Percentiles rank a stretch among this genome's conserved stretches.
Conservation (phyloP, 2,797 vertebrate species). For the Enteromius argenteus region DNA sequence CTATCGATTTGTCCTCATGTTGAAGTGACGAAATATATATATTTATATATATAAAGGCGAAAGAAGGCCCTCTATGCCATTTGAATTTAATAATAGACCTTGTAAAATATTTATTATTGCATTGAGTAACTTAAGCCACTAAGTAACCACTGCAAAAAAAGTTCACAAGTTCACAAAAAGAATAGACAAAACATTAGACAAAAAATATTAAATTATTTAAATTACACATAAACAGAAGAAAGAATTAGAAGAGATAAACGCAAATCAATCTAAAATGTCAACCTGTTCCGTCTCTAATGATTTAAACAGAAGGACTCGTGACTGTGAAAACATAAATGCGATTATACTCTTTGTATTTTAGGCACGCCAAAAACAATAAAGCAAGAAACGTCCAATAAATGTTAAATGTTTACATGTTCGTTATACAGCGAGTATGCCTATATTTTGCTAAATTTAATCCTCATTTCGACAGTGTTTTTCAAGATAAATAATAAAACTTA, state of each 20-base stretch:
- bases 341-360: constrained; percentile 17
- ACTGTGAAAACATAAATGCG: constrained; percentile 47
- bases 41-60: background rate
- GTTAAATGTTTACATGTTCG: background rate
- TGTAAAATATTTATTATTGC: background rate
- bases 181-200: background rate
- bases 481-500: background rate
- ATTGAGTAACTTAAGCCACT: background rate
- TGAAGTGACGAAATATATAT: background rate
- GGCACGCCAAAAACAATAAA: background rate
- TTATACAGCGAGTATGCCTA: background rate
- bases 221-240: background rate
- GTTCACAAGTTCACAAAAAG: background rate
- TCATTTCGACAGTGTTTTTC: background rate
- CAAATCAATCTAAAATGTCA: background rate
- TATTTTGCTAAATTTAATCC: background rate
- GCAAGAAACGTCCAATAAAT: background rate
- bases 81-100: background rate
- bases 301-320: background rate
- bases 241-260: background rate
- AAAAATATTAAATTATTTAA: background rate
- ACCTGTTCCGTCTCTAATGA: constrained; percentile 1
- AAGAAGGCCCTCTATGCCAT: background rate
- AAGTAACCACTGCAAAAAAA: background rate
- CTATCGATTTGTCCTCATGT: background rate